Evolutionary conservation across 2,797 vertebrate species (phyloP).

Genomic region (Chelonia mydas): DNA sequence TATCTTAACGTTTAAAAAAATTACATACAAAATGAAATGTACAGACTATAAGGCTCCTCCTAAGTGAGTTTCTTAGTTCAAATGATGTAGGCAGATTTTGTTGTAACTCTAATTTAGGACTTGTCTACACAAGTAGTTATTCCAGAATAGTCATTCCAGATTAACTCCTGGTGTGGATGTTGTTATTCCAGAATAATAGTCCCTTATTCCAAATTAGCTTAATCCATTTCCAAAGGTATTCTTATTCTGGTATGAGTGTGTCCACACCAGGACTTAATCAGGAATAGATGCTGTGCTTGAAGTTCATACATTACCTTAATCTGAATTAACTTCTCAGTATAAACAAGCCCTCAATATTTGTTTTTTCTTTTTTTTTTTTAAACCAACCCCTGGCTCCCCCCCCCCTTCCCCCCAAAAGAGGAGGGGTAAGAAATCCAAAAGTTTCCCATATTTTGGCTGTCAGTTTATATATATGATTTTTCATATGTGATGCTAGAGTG

Average conservation of each 20-base stretch:
- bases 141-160: neutral
- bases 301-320: neutral
- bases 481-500: too few relatives aligned
- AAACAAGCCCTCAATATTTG: neutral
- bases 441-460: neutral
- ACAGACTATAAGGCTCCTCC: neutral
- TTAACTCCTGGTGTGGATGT: neutral
- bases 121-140: neutral
- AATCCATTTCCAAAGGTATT: neutral
- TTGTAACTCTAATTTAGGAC: neutral
- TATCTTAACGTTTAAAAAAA: neutral
- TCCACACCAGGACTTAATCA: neutral
- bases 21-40: neutral
- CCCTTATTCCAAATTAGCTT: neutral
- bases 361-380: neutral
- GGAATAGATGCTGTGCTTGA: neutral
- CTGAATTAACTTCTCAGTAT: neutral
- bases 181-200: neutral
- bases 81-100: neutral
- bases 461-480: neutral
- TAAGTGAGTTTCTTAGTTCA: neutral
- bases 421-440: neutral
- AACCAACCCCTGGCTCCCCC: too few relatives aligned
- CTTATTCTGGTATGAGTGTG: neutral
- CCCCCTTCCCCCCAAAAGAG: neutral